A percentile compares a stretch with the other conserved stretches of the same genome.
Evolutionary conservation across 1,140 invertebrate genomes (phyloP).

Genomic region (Tribolium castaneum): DNA sequence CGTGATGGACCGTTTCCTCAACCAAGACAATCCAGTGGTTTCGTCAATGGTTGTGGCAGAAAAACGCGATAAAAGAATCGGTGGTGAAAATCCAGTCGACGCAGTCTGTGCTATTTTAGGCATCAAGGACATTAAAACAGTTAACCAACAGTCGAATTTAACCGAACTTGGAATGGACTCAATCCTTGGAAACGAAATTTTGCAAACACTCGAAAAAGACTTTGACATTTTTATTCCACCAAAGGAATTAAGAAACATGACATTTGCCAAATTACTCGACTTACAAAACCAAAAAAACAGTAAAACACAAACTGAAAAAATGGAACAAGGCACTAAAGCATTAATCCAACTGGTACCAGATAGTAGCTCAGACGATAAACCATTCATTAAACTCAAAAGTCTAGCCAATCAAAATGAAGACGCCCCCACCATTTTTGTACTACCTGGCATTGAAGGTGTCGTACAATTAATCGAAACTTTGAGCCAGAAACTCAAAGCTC

Average conservation of each 20-base stretch:
- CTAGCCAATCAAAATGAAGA: not conserved
- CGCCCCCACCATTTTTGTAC: not conserved
- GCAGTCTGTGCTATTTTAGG: conserved; percentile 73
- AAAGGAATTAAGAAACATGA: conserved; percentile 69
- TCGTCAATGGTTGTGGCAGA: conserved; percentile 83
- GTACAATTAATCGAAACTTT: not conserved
- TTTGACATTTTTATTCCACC: conserved; percentile 72
- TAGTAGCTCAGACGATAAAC: not conserved
- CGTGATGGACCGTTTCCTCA: conserved; percentile 75
- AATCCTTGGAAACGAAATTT: conserved; percentile 88
- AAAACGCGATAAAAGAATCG: conserved; percentile 62
- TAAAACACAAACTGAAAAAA: not conserved
- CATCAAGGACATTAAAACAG: conserved; percentile 50
- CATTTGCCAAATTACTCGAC: conserved; percentile 41
- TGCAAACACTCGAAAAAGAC: conserved; percentile 75
- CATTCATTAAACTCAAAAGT: not conserved
- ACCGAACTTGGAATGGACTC: conserved; percentile 91
- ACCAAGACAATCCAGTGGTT: conserved; percentile 72
- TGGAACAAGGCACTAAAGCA: not conserved
- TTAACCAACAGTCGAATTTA: conserved; percentile 75
- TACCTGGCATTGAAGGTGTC: not conserved
- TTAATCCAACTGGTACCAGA: not conserved
- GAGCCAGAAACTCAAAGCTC: not conserved
- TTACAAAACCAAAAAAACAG: not conserved
- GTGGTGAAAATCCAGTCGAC: conserved; percentile 67